A percentile compares a stretch with the other conserved stretches of the same genome.
Evolutionary conservation across 2,888 invertebrate genomes (phyloP).

Genomic region (Sphaerophoria rueppellii): DNA sequence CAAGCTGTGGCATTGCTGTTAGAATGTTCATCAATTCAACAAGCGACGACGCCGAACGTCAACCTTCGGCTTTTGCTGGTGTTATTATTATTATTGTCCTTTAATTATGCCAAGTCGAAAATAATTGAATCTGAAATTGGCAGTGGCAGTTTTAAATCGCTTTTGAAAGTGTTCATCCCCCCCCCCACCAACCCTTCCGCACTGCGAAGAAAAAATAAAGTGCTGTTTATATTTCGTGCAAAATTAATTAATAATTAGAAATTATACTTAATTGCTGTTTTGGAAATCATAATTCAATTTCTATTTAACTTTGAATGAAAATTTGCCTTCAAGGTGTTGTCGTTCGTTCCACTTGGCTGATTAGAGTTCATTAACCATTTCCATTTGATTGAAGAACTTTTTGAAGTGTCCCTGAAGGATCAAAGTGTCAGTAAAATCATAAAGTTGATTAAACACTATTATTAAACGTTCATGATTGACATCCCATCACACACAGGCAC

Average conservation of each 20-base stretch:
- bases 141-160: neutral
- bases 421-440: neutral
- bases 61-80: neutral
- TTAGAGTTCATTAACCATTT: constrained; percentile 2
- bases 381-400: constrained; percentile 4
- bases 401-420: neutral
- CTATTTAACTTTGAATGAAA: constrained; percentile 8
- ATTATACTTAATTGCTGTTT: constrained; percentile 49
- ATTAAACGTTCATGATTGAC: constrained; percentile 3
- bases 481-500: neutral
- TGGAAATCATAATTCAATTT: constrained; percentile 43
- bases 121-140: constrained; percentile 10
- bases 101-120: constrained; percentile 9
- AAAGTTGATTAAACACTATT: constrained; percentile 25
- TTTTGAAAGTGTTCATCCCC: neutral
- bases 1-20: constrained; percentile 12
- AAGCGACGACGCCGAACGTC: neutral
- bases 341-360: neutral
- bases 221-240: constrained; percentile 6
- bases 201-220: neutral
- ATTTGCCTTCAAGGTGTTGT: neutral
- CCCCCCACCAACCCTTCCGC: too few species aligned
- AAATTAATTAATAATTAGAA: constrained; percentile 59
- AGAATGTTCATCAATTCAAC: neutral
- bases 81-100: constrained; percentile 1